phyloP scores from a whole-genome alignment of 2,797 vertebrate genomes.

The Intellagama lesueurii region DNA sequence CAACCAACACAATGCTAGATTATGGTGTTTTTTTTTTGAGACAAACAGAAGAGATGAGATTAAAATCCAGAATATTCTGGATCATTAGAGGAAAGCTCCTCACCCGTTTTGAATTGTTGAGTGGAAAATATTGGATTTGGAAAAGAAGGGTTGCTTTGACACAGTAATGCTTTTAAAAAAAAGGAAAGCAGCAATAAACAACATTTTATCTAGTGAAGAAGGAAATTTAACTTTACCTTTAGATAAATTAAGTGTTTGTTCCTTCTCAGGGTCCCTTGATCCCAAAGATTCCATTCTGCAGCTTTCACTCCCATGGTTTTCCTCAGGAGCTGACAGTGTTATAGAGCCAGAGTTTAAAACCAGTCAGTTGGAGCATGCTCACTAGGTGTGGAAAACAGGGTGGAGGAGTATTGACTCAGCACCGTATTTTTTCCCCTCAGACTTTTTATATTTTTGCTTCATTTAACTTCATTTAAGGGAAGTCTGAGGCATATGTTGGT shows the following conservation, averaged over 20 bases:
- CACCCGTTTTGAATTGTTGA: not conserved
- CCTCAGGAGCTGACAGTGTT: constrained; percentile 6
- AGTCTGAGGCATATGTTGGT: constrained; percentile 25
- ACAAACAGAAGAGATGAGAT: not conserved
- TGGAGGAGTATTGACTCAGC: constrained; percentile 41
- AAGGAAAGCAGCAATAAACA: not conserved
- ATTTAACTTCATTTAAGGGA: constrained; percentile 27
- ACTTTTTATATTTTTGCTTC: constrained; percentile 5
- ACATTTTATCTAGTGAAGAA: not conserved
- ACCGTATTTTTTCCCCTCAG: constrained; percentile 20
- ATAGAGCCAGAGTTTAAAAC: constrained; percentile 3
- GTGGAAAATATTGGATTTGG: constrained; percentile 24
- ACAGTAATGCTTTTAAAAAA: not conserved
- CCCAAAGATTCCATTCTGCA: constrained; percentile 32
- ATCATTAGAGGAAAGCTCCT: not conserved
- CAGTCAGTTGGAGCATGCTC: constrained; percentile 33
- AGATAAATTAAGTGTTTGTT: constrained; percentile 44
- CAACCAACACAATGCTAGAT: not conserved
- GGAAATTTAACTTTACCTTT: constrained; percentile 31
- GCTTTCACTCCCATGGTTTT: constrained; percentile 36
- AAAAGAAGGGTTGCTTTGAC: constrained; percentile 2
- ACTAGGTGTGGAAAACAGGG: constrained; percentile 42
- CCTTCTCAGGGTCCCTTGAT: constrained; percentile 16
- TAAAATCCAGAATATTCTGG: not conserved
- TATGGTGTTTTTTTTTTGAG: not conserved